phyloP scores from a whole-genome alignment of 2,888 invertebrate genomes.

The Cacoxenus indagator region DNA sequence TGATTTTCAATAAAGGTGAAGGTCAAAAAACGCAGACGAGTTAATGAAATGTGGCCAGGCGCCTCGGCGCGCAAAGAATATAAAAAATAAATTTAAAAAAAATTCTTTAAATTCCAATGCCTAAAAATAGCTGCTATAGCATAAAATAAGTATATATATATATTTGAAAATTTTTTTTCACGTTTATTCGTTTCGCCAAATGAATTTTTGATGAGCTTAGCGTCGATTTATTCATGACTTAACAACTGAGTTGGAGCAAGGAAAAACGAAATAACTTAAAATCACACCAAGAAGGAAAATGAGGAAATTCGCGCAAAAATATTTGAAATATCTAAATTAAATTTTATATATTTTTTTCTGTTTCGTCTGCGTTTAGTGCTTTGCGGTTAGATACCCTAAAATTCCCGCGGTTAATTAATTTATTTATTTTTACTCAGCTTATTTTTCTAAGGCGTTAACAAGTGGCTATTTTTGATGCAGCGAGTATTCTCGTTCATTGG shows the following conservation, averaged over 20 bases:
- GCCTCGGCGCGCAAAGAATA: neutral
- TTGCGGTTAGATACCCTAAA: too few relatives aligned
- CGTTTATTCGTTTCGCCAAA: slow-evolving; percentile 27
- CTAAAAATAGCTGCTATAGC: neutral
- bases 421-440: too few relatives aligned
- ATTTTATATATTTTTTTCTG: too few relatives aligned
- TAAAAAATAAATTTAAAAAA: neutral
- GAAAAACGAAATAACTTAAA: slow-evolving; percentile 33
- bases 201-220: slow-evolving; percentile 50
- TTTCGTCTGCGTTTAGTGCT: too few relatives aligned
- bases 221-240: slow-evolving; percentile 50
- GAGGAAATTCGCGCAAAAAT: neutral
- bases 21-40: neutral
- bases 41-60: slow-evolving; percentile 15
- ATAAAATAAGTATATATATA: neutral
- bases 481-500: too few relatives aligned
- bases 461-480: too few relatives aligned
- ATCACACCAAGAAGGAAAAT: neutral
- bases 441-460: too few relatives aligned
- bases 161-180: too few relatives aligned
- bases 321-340: too few relatives aligned
- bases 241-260: slow-evolving; percentile 39
- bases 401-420: too few relatives aligned
- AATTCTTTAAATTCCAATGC: neutral
- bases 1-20: too few relatives aligned